Base-by-base conservation (phyloP, 2,113 vertebrate genomes). In the Euleptes europaea region DNA sequence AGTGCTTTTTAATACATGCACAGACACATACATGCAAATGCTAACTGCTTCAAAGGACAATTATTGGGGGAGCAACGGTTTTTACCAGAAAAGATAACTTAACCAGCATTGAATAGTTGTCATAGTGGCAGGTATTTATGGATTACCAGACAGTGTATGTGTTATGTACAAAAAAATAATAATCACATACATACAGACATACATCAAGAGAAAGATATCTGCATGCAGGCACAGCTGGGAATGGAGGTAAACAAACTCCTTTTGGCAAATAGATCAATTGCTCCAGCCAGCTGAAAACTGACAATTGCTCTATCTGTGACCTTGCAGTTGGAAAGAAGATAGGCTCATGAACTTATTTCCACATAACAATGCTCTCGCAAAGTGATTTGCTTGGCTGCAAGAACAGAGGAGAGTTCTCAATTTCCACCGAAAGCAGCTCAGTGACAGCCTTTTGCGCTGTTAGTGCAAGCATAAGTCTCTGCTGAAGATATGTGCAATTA, bases 301-400 rank as follows among this genome's bases (percentile, higher is more conserved):
- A 95, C 94, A 96, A 96, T 92, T 91, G 92, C 92, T 91, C 88
- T 93, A 89, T 94, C 90, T 86, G 93, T 94, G 93, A 90, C 94
- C 94, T 95, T 94, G 92, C 90, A 93, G 93, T 91, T 92, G 94
- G 93, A 95, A 94, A 94, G 90, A 92, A 96, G 95, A 95, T 93
- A 86, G 94, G 92, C 94, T 97, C 94, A 92, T 95, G 93, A 96
- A 95, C 95, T 96, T 95, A 95, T 95, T 93, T 94, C 90, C 94
- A 95, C 93, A 95, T 96, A 94, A 96, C 95, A 97, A 95, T 94
- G 93, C 92, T 92, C 92, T 88, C 85, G 90, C 93, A 94, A 94
- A 96, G 90, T 93, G 95, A 96, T 95, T 96, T 94, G 96, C 97
- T 97, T 97, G 96, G 94, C 92, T 86, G 91, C 90, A 94, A 96